These are phyloP conservation scores for Glossophaga mutica DNA, from an alignment of 2,797 vertebrate genomes.

Conservation along the genomic window DNA sequence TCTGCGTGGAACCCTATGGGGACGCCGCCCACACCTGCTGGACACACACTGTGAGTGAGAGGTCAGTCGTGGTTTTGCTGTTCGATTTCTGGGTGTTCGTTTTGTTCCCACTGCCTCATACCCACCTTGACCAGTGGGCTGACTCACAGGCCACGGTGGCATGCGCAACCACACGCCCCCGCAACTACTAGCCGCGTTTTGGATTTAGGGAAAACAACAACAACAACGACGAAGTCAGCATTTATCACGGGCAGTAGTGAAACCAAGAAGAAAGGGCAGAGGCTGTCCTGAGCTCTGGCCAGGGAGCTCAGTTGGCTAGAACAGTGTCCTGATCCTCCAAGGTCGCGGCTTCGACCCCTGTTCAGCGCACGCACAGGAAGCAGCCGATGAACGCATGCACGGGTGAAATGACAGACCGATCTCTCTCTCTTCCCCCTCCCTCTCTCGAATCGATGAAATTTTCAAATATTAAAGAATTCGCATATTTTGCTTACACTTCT, in stretches of 20 bases:
- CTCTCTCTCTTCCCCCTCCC: neutral
- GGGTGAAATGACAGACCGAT: neutral
- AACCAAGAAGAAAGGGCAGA: neutral
- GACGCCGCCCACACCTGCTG: no score
- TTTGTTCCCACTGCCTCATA: neutral
- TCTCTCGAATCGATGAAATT: neutral
- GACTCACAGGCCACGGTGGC: neutral
- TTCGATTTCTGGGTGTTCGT: neutral
- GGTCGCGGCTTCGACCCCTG: no score
- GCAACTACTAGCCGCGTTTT: neutral
- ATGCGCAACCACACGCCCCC: no score
- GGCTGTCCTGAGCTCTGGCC: neutral
- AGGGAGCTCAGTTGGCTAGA: no score
- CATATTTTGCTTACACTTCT: neutral
- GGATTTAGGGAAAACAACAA: neutral
- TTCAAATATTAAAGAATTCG: neutral
- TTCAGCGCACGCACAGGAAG: no score
- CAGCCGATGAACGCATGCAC: fast-evolving
- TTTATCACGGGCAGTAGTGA: neutral
- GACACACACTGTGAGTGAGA: neutral
- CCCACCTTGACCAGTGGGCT: neutral
- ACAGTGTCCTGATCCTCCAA: neutral
- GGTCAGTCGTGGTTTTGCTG: neutral
- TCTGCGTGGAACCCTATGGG: neutral
- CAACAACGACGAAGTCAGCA: neutral